Evolutionary conservation across 2,888 invertebrate species (phyloP).

Genomic region (Drosophila glabriapex): DNA sequence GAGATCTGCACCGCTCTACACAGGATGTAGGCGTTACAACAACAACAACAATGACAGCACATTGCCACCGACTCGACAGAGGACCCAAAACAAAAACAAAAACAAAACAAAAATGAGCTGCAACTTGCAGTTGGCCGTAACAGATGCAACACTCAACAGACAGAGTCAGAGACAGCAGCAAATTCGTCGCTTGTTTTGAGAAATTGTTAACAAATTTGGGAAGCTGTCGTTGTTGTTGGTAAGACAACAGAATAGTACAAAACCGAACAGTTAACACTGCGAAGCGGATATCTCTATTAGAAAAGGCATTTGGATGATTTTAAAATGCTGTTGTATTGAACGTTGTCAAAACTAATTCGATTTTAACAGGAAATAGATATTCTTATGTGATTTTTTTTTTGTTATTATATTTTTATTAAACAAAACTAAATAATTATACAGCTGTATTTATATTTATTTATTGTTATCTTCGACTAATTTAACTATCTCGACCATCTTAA

Average conservation of each 20-base stretch:
- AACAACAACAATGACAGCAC: constrained; percentile 19
- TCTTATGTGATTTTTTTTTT: background rate
- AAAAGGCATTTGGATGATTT: background rate
- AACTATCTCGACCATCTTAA: background rate
- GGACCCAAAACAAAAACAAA: background rate
- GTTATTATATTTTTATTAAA: background rate
- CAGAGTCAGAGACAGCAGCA: constrained; percentile 18
- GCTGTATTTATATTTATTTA: too few species aligned
- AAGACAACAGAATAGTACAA: constrained; percentile 20
- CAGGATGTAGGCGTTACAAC: constrained; percentile 44
- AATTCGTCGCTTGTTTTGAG: constrained; percentile 40
- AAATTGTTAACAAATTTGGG: constrained; percentile 48
- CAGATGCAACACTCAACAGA: constrained; percentile 10
- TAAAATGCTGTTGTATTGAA: background rate
- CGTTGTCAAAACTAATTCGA: background rate
- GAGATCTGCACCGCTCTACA: constrained; percentile 24
- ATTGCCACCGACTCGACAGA: constrained; percentile 14
- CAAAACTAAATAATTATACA: background rate
- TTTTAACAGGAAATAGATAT: background rate
- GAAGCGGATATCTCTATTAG: constrained; percentile 40
- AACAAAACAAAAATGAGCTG: background rate
- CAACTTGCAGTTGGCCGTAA: constrained; percentile 25
- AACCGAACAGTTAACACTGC: constrained; percentile 7
- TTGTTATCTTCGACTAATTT: background rate
- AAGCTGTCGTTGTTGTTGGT: constrained; percentile 25